Evolutionary conservation across 2,797 vertebrate species (phyloP).

Genomic region (Anomalospiza imberbis): DNA sequence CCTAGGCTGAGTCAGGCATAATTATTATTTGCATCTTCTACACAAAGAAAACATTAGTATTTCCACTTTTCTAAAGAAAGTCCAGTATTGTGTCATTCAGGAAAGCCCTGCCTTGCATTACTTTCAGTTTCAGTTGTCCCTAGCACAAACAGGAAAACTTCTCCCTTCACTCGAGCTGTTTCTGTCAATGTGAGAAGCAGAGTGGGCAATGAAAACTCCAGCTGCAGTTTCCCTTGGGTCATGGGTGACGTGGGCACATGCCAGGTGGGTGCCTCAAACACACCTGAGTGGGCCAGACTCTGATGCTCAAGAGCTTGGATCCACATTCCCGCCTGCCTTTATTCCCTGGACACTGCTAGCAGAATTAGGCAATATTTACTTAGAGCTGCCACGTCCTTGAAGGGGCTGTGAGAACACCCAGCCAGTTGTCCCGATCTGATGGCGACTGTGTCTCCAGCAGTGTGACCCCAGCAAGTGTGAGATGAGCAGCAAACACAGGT

Average conservation of each 20-base stretch:
- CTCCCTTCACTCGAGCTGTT: neutral
- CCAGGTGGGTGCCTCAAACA: neutral
- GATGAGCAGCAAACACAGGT: neutral
- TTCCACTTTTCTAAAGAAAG: neutral
- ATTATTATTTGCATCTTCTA: neutral
- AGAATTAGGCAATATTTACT: neutral
- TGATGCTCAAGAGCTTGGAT: neutral
- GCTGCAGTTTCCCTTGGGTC: neutral
- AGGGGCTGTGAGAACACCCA: neutral
- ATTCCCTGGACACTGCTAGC: neutral
- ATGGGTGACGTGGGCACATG: fast-evolving
- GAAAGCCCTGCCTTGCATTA: neutral
- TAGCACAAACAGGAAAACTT: fast-evolving
- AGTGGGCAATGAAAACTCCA: neutral
- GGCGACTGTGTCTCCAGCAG: fast-evolving
- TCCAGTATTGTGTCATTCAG: neutral
- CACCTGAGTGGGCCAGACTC: fast-evolving
- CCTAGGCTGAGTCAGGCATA: neutral
- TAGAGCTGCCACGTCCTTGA: neutral
- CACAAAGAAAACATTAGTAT: neutral
- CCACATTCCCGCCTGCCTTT: neutral
- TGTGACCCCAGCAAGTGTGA: fast-evolving
- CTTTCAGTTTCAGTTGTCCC: constrained; percentile 37
- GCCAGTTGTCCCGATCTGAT: fast-evolving
- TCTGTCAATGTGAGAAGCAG: neutral